Base-by-base conservation (phyloP, 1,140 invertebrate species). In the Heliothis subflexa region DNA sequence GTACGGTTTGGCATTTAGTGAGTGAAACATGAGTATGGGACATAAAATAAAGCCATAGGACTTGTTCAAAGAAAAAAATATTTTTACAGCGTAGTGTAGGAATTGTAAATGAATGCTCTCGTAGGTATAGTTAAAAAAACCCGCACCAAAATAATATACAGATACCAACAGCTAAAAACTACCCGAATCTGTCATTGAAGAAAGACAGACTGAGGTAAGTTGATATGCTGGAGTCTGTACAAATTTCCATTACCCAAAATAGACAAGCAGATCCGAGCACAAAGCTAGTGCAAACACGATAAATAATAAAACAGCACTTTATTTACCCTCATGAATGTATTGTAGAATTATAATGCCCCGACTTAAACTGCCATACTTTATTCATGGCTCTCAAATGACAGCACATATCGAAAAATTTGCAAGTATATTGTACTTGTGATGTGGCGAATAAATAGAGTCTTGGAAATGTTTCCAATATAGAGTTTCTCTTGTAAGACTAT, bases 341-440 rank as follows among this genome's bases (percentile, higher is more conserved):
- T 55, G 54, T 52, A 55, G n/a, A 40, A 71, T 55, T 55, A 71
- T 40, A 40, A 40, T 40, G 55, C 13, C 12, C 25, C 14, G 28
- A 12, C 68, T 71, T 71, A 71, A 71, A 55, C 68, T 71, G 14
- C 14, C 2, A 71, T 71, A 55, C 55, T 71, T 71, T 71, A 71
- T 71, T 71, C 68, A 71, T 71, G 55, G 50, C 40, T 71, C 52
- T 71, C 68, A 71, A 71, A 71, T 71, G 68, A 71, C 68, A 71
- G 68, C 68, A 71, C 14, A 71, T 71, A 71, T 71, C 68, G 68
- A 71, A 71, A 71, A 71, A 71, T 71, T 71, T 71, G 68, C 68
- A 71, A 71, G 68, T 71, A 71, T 71, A 71, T 71, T 71, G 50
- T 71, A 55, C 25, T 33, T 25, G 68, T 25, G 50, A 40, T 55